A percentile compares a stretch with the other conserved stretches of the same genome.
Evolutionary conservation across 2,797 vertebrate species (phyloP).

Genomic region (Tinamus major): DNA sequence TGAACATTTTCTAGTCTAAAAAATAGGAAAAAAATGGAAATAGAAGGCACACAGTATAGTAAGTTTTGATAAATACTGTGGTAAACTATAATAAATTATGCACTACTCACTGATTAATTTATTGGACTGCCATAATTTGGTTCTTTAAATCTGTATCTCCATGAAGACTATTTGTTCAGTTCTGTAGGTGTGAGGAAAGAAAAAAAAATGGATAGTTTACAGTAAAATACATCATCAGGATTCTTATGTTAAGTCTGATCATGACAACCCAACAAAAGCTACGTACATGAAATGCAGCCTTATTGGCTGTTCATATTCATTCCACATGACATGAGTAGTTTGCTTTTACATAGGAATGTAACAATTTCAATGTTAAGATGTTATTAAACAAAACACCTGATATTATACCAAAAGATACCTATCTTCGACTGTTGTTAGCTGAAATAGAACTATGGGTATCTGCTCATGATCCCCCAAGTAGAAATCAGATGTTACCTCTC

Average conservation of each 20-base stretch:
- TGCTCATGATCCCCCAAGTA: background rate
- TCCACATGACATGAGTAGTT: background rate
- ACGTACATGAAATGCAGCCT: accelerated
- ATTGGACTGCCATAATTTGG: background rate
- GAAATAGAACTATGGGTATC: background rate
- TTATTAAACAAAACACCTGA: background rate
- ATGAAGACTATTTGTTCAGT: background rate
- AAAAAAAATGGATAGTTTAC: background rate
- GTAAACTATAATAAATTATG: background rate
- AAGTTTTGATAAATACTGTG: background rate
- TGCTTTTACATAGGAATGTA: background rate
- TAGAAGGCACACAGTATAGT: background rate
- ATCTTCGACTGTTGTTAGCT: background rate
- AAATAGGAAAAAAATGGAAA: background rate
- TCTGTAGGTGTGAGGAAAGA: background rate
- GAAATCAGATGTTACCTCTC: accelerated
- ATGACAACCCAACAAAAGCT: background rate
- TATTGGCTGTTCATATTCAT: background rate
- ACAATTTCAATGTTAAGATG: background rate
- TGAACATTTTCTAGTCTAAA: background rate
- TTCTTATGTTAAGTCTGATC: background rate
- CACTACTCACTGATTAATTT: background rate
- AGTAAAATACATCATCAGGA: background rate
- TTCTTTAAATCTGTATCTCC: background rate
- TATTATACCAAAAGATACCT: background rate